These are phyloP conservation scores for Drosophila sp. DNA, from an alignment of 1,140 invertebrate species.

Conservation along the genomic window DNA sequence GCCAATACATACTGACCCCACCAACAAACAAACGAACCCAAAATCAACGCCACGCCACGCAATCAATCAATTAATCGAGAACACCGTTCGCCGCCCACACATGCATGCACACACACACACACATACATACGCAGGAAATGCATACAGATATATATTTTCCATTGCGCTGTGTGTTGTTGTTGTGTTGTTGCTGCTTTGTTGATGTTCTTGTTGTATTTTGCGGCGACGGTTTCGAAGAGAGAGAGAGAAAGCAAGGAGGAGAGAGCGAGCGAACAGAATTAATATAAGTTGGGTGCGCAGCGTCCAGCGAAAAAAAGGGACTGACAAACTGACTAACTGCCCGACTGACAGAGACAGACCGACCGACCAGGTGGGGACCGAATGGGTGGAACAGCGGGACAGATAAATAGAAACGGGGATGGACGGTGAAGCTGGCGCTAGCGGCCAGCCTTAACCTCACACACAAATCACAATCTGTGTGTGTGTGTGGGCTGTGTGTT, in stretches of 20 bases:
- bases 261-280: conserved; percentile 13
- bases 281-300: conserved; percentile 27
- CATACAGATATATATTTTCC: background rate
- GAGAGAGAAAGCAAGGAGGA: background rate
- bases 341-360: background rate
- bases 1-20: background rate
- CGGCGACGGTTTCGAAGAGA: conserved; percentile 20
- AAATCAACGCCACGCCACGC: conserved; percentile 29
- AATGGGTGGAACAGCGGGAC: too few species aligned
- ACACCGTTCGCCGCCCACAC: conserved; percentile 27
- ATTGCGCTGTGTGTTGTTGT: conserved; percentile 37
- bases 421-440: conserved; percentile 17
- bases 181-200: conserved; percentile 24
- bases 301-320: conserved; percentile 17
- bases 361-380: background rate
- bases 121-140: conserved; percentile 11
- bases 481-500: conserved; percentile 29
- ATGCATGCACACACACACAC: conserved; percentile 24
- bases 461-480: background rate
- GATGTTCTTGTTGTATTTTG: conserved; percentile 36
- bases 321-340: background rate
- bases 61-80: background rate
- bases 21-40: conserved; percentile 3
- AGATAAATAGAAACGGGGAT: background rate
- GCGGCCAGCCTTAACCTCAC: conserved; percentile 7